Base-by-base conservation (phyloP, 2,797 vertebrate species). In the Amazona finschi region DNA sequence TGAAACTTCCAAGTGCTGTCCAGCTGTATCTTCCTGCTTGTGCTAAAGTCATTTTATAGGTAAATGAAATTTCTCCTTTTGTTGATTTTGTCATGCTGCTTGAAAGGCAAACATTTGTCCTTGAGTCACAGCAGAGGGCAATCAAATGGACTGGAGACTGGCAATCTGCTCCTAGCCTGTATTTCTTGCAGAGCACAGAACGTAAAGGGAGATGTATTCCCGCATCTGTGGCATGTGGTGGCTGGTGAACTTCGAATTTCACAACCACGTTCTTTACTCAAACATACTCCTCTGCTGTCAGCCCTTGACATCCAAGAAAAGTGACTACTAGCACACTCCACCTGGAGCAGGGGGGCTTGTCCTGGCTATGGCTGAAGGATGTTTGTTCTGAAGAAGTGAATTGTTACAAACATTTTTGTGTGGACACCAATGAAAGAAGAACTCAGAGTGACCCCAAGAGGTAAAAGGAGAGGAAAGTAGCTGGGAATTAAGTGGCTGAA, bases 31-130 rank as follows among this genome's bases (percentile, higher is more conserved):
- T 87, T 8, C 39, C 33, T 53, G 19, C n/a, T 89, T 75, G 28
- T 38, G 28, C 41, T 87, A 3, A 73, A 70, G 47, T 47, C 3
- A 66, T 86, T 91, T 93, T 90, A 64, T 22, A 82, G 43, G 20
- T 70, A 64, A 57, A 87, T 41, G 13, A 89, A 44, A 57, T 83
- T 92, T 81, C 33, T 87, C 36, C 22, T 18, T 85, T 60, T 62
- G 44, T 46, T 67, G 15, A 62, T 24, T 60, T 85, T 90, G 36
- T 46, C 25, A 62, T 89, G 15, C 30, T 43, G 14, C 46, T 90
- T 89, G 57, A 77, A 93, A 87, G 55, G 27, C 67, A 93, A 92
- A 71, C 31, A 16, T 65, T 90, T 93, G 77, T 79, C 71, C 86
- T 81, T 82, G 57, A 82, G 49, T 91, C 60, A 76, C 44, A 67